These are phyloP conservation scores for Numenius phaeopus DNA, from an alignment of 2,797 vertebrate genomes.

Conservation along the genomic window DNA sequence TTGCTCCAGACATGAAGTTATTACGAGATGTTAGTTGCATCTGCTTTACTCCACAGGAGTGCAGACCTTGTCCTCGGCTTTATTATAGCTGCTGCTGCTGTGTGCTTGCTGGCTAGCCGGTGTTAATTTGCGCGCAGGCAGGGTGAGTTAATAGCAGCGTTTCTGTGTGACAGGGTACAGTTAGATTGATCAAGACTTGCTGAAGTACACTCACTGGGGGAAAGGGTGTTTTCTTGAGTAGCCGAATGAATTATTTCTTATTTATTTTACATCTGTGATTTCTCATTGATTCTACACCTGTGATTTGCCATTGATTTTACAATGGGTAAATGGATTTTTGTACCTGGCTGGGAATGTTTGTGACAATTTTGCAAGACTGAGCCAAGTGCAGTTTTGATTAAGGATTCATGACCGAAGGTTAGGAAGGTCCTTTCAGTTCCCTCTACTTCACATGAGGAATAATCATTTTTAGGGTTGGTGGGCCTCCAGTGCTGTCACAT, in stretches of 20 bases:
- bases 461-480: neutral
- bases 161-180: neutral
- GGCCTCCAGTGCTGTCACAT: neutral
- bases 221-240: neutral
- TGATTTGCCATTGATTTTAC: neutral
- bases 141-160: neutral
- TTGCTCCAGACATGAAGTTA: neutral
- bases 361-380: neutral
- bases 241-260: neutral
- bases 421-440: neutral
- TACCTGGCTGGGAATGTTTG: neutral
- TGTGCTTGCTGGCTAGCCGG: neutral
- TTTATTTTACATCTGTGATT: neutral
- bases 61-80: neutral
- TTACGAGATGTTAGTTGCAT: neutral
- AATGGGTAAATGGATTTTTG: neutral
- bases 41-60: neutral
- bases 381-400: neutral
- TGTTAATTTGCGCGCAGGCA: neutral
- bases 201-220: neutral
- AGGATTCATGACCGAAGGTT: neutral
- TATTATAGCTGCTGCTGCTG: neutral
- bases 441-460: neutral
- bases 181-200: neutral
- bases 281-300: neutral